A percentile compares a stretch with the other conserved stretches of the same genome.
These are phyloP conservation scores for Myotis davidii DNA, from an alignment of 2,113 vertebrate genomes.

Conservation along the genomic window DNA sequence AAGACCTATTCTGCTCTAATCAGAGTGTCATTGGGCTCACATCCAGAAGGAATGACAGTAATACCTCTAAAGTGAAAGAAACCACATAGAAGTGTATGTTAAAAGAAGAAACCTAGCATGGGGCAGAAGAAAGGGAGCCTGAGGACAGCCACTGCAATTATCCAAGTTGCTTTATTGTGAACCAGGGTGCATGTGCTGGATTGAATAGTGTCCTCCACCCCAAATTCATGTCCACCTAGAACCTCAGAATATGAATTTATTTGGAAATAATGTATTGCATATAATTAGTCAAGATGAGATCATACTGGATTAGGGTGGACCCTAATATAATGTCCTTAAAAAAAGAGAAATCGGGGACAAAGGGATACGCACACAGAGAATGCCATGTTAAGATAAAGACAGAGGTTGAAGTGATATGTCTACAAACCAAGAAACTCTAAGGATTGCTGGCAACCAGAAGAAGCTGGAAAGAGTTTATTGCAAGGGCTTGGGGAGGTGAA, in stretches of 20 bases:
- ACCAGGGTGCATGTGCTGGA: too few relatives aligned
- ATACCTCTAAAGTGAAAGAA: neutral
- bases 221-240: neutral
- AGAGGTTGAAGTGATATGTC: neutral
- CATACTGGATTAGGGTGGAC: neutral
- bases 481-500: neutral
- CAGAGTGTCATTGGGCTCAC: neutral
- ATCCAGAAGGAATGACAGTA: neutral
- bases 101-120: neutral
- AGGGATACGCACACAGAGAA: neutral
- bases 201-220: neutral
- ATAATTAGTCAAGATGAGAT: neutral
- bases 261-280: neutral
- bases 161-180: neutral
- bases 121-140: neutral
- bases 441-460: neutral
- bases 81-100: neutral
- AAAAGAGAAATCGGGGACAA: neutral
- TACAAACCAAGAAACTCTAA: neutral
- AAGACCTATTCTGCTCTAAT: neutral
- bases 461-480: neutral
- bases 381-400: neutral
- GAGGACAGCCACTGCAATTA: neutral
- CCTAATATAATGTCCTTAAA: neutral
- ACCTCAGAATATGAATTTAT: neutral